These are phyloP conservation scores for Theretra japonica DNA, from an alignment of 2,888 invertebrate species.

Conservation along the genomic window DNA sequence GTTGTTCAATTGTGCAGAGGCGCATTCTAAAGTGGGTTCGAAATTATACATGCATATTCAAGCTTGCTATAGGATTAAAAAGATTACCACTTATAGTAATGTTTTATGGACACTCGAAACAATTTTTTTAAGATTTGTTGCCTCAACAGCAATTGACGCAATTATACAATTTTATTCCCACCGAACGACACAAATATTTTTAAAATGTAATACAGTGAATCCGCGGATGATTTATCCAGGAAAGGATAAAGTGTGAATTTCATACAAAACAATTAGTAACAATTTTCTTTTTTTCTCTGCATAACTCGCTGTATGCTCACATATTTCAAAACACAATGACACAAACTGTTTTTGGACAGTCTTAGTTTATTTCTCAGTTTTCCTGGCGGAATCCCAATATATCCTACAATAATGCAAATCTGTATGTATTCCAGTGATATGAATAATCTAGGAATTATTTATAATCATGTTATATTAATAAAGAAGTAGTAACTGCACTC, in stretches of 20 bases:
- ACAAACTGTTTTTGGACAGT: neutral
- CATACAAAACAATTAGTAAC: neutral
- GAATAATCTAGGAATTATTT: constrained; percentile 6
- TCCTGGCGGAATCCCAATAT: neutral
- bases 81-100: too few species aligned
- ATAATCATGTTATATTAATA: constrained; percentile 1
- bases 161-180: too few species aligned
- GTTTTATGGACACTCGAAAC: too few species aligned
- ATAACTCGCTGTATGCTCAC: too few species aligned
- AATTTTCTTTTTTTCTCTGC: too few species aligned
- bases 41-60: neutral
- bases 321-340: too few species aligned
- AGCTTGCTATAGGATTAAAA: too few species aligned
- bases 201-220: too few species aligned
- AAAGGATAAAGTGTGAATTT: neutral
- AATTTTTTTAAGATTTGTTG: too few species aligned
- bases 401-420: neutral
- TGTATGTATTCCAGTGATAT: neutral
- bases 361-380: neutral
- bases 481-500: neutral
- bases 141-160: too few species aligned
- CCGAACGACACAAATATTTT: too few species aligned
- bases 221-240: too few species aligned
- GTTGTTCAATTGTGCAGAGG: neutral
- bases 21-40: neutral